phyloP scores from a whole-genome alignment of 2,888 invertebrate genomes.

The Acronicta alni region DNA sequence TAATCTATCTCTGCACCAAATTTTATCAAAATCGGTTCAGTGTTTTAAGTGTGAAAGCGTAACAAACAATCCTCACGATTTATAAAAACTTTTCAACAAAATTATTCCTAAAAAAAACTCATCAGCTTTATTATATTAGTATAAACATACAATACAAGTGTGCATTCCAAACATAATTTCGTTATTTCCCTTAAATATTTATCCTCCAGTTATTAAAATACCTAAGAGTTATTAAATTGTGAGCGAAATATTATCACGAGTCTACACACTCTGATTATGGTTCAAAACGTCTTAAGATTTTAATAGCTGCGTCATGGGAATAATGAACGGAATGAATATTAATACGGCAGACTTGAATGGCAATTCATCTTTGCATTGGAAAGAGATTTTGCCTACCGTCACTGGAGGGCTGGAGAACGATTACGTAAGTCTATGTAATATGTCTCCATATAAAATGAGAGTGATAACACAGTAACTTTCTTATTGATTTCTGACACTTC shows the following conservation, averaged over 20 bases:
- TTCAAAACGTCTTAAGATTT: constrained; percentile 72
- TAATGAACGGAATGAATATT: constrained; percentile 82
- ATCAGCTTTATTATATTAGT: no score
- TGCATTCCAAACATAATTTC: no score
- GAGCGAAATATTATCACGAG: constrained; percentile 69
- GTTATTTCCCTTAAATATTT: background rate
- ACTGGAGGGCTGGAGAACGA: constrained; percentile 15
- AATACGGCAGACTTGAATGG: constrained; percentile 77
- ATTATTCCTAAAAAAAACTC: no score
- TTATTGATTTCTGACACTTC: no score
- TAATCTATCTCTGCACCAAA: no score
- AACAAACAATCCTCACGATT: no score
- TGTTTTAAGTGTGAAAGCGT: no score
- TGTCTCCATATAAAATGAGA: constrained; percentile 9
- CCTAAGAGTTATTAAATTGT: constrained; percentile 55
- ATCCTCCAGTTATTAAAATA: constrained; percentile 18
- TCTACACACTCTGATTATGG: constrained; percentile 70
- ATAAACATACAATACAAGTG: no score
- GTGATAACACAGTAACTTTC: background rate
- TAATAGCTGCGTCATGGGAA: constrained; percentile 78
- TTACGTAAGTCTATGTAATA: constrained; percentile 3
- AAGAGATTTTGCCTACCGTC: constrained; percentile 69
- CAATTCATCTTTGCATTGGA: constrained; percentile 78
- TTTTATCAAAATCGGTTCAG: no score
- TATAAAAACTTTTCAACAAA: no score